Evolutionary conservation across 2,797 vertebrate species (phyloP), one percentile per base, ranked within the genome.

Genomic region (Gephyroberyx darwinii): DNA sequence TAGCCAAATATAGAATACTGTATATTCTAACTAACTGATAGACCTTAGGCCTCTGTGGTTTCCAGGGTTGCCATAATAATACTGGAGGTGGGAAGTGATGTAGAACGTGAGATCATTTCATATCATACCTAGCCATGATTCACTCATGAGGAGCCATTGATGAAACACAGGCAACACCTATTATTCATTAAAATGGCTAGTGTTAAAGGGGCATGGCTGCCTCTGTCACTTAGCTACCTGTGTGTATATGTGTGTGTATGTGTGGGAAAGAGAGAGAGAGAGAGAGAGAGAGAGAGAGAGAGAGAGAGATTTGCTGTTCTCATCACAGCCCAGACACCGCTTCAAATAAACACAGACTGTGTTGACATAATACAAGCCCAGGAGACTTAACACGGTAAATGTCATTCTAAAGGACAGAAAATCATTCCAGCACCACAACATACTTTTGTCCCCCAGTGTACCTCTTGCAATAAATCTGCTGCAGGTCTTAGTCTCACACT

Each of bases 81-180:
- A 63, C 6, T 54, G 0, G 5, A 69, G 35, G 48, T 16, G n/a
- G 26, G 26, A 39, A 16, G 30, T 20, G 12, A 53, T 76, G 39
- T 12, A 14, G 58, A 62, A 59, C 17, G 16, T 35, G 8, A 8
- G 5, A 67, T 33, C 0, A 0, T 50, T 65, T 51, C 37, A 63
- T 45, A 19, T 2, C 10, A 47, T 47, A 55, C 22, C n/a, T 51
- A 51, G 33, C 26, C 26, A 4, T 26, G 26, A 2, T 26, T 26
- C 26, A 57, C 37, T 50, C 17, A 81, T 75, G 81, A 86, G 37
- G 7, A 75, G 41, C 13, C 22, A 17, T 4, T 16, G 3, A 17
- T 86, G 89, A 89, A 86, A 86, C 84, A 86, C 74, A 83, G 82
- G 76, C 68, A 62, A 72, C 85, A 81, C 86, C 84, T 87, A 41